Evolutionary conservation across 2,888 invertebrate species (phyloP).

Genomic region (Nomada flava): DNA sequence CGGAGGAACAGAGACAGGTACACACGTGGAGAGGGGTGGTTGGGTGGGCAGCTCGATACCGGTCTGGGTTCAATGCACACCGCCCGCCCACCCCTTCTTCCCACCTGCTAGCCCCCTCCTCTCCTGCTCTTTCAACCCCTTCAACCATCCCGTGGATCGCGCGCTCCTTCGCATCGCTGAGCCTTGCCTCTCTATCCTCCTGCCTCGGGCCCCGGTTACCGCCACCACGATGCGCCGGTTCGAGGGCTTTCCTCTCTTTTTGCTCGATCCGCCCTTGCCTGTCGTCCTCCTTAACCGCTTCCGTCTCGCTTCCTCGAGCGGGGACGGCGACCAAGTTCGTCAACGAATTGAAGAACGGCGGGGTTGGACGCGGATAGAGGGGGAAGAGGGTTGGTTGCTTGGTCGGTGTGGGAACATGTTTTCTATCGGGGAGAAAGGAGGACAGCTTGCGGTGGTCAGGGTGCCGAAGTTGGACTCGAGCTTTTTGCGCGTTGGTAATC

Average conservation of each 20-base stretch:
- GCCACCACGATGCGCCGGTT: not conserved
- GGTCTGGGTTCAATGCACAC: slow-evolving; percentile 82
- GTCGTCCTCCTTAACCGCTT: slow-evolving; percentile 15
- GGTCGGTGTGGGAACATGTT: slow-evolving; percentile 32
- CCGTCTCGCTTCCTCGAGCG: slow-evolving; percentile 23
- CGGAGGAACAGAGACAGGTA: slow-evolving; percentile 37
- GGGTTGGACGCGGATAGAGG: not conserved
- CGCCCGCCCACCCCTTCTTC: slow-evolving; percentile 60
- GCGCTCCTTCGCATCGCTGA: slow-evolving; percentile 63
- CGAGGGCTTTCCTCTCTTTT: slow-evolving; percentile 26
- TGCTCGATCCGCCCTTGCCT: slow-evolving; percentile 41
- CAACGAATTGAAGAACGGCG: slow-evolving; percentile 12
- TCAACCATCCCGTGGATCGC: slow-evolving; percentile 60
- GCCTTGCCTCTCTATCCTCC: slow-evolving; percentile 18
- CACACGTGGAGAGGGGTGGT: slow-evolving; percentile 49
- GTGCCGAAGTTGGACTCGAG: slow-evolving; percentile 38
- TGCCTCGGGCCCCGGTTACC: slow-evolving; percentile 1
- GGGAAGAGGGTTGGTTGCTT: too few species aligned
- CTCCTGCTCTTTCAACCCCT: slow-evolving; percentile 62
- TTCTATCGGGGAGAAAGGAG: slow-evolving; percentile 56
- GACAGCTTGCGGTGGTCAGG: slow-evolving; percentile 71
- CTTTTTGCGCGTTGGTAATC: slow-evolving; percentile 30
- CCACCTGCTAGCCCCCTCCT: slow-evolving; percentile 42
- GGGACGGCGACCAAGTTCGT: slow-evolving; percentile 34
- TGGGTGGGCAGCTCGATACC: slow-evolving; percentile 79